Base-by-base conservation (phyloP, 1,140 invertebrate genomes). In the Ips typographus region DNA sequence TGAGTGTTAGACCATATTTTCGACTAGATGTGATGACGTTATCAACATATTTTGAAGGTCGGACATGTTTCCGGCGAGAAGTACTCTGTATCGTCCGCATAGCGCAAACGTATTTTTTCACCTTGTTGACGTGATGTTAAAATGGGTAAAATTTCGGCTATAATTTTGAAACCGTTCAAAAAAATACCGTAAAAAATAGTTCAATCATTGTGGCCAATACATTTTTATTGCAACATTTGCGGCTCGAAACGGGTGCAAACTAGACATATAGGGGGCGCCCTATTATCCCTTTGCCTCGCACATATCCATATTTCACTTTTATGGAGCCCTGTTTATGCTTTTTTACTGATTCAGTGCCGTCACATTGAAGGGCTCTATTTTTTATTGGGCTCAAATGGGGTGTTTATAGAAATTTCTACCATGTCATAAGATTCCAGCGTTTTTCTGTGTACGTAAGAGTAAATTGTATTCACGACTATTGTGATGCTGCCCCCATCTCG, bases 261-360 rank as follows among this genome's bases (percentile, higher is more conserved):
- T 69, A 69, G 59, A 71, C 66, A 61, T 68, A 68, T 68, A 72
- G 65, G 59, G 63, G 61, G 64, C 43, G 56, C 62, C 58, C 62
- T 53, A 67, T 72, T 69, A 70, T 72, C 64, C 67, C 67, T 62
- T 51, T 40, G 37, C 40, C 22, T 57, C 62, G 52, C 67, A 36
- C 47, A 66, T 60, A 56, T 60, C 63, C 71, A 70, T 72, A 72
- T 70, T 66, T 70, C 63, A 72, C 68, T 63, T 72, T 72, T 72
- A 72, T 70, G 71, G 22, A 59, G 44, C 53, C 68, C 58, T 65
- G 53, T 70, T 70, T 70, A 70, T 70, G 68, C 71, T 66, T 65
- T 72, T 64, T 70, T 59, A 70, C 71, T 72, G 71, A 72, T 70
- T 72, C 71, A 70, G 53, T 41, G 65, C 71, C 52, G 71, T 72